Evolutionary conservation across 2,888 invertebrate genomes (phyloP), one percentile per base, ranked within the genome.

Genomic region (Seladonia tumulorum): DNA sequence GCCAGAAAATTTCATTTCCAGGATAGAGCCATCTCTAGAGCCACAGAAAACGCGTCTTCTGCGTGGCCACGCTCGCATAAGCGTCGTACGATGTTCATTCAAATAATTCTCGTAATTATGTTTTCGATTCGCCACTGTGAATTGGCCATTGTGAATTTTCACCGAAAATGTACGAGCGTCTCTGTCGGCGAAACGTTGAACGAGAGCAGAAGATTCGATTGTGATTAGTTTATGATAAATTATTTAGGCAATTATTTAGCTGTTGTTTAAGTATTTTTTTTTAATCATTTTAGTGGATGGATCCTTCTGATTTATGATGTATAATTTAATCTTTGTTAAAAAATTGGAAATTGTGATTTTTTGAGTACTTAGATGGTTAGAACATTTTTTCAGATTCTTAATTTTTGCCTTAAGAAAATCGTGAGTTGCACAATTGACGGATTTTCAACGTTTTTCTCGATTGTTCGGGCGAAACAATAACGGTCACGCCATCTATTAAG

Each of bases 1-100:
- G 8, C 49, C 25, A 22, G 74, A 7, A 45, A 85, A 81, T 81
- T 82, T 82, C 81, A 87, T 88, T 88, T 82, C 47, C 63, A 22
- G 18, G 25, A 5, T 14, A 25, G 60, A 60, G 60, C 14, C 12
- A 7, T 2, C 60, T 29, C 16, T 25, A 25, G 25, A 60, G 12
- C 1, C 25, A 2, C 60, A 5, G 5, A 14, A 25, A 25, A 25
- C 60, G 25, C n/a, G 60, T 14, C 60, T 14, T 4, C 29, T 22
- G 35, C 66, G 18, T 35, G 18, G 66, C 16, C 5, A 39, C 8
- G 66, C 22, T 35, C 10, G 35, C 18, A 39, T 22, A 68, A 68
- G 10, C 22, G 66, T 12, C 29, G 18, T 18, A 4, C 39, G 3
- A 68, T 39, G 39, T 68, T 68, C 68, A 12, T 68, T 39, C 22